Base-by-base conservation (phyloP, 1,140 invertebrate genomes). In the Andricus grossulariae region DNA sequence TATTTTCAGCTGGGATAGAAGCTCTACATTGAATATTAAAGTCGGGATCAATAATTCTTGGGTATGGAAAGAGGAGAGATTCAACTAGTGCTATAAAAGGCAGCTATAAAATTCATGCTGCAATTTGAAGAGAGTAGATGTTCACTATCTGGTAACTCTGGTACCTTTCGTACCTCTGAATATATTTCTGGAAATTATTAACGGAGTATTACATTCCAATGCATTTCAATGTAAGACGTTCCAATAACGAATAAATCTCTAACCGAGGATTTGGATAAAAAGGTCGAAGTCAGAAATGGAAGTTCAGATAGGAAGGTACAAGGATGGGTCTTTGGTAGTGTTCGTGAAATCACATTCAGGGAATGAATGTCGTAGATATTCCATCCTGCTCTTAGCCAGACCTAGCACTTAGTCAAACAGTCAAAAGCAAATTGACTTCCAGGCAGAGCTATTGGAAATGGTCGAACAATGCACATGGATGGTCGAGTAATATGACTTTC, bases 401-500 rank as follows among this genome's bases (percentile, higher is more conserved):
- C 19, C 57, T 32, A 66, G 57, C 57, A 66, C 57, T 66, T 66
- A 66, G 25, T 66, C 57, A 66, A 66, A 66, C 57, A 66, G 21
- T 66, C 25, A 25, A 66, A 54, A 54, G 52, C 52, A 54, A 66
- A 66, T 66, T 66, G 57, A 66, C 57, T 66, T 66, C 25, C 11
- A 66, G 32, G 25, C 57, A 25, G 57, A 19, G 52, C 52, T 66
- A 66, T 66, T 66, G 57, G 57, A 66, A 66, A 39, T 66, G 21
- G 57, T 32, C 52, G 52, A 54, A 54, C 52, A 54, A 54, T 54
- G 52, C 52, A 66, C 57, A 16, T 13, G 11, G 11, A 19, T 21
- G 19, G 19, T 21, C 18, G 18, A 57, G 10, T 57, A 57, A 57
- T 21, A 57, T 57, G 76, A 80, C 76, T 80, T 78, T 75, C 66